Base-by-base conservation (phyloP, 2,888 invertebrate species). In the Dendrolimus houi region DNA sequence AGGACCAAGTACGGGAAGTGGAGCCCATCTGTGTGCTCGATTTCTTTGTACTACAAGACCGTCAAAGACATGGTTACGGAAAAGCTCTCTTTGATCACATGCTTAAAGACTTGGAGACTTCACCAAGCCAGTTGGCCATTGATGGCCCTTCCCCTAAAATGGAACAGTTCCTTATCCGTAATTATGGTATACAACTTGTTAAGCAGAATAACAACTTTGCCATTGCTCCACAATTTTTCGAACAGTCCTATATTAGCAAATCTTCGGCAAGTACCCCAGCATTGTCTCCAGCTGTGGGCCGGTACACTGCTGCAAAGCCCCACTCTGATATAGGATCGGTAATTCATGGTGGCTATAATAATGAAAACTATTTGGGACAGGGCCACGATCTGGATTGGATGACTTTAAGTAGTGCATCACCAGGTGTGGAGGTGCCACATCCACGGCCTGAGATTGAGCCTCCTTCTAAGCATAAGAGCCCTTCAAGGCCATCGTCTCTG, bases 241-340 rank as follows among this genome's bases (percentile, higher is more conserved):
- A 47, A 47, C 47, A 47, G 47, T 47, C 47, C 12, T 9, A 10
- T 47, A 12, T 47, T 7, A 72, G 74, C 60, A 67, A 66, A 54
- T 70, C 75, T 0, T 73, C 69, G 1, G 68, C 70, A 55, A 65
- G 47, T 57, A 71, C 75, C 52, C 75, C 76, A 3, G 65, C 60
- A 52, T 56, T 55, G 9, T 47, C 67, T 52, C 63, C 66, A 6
- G 70, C 72, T 1, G 73, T 75, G 7, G 83, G 85, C 1, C 79
- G 86, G 14, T 84, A 72, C 69, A 68, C 82, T 42, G 85, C 86
- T 0, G 68, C 63, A 42, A 76, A 75, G 53, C 85, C 85, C 0
- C 64, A 61, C 0, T 85, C 85, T 0, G 64, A 73, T 52, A 83
- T 86, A 55, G 82, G 67, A 13, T 69, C 63, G 54, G 83, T 83